A percentile compares a stretch with the other conserved stretches of the same genome.
Conservation (phyloP, 2,888 invertebrate genomes). For the Cosmia trapezina region DNA sequence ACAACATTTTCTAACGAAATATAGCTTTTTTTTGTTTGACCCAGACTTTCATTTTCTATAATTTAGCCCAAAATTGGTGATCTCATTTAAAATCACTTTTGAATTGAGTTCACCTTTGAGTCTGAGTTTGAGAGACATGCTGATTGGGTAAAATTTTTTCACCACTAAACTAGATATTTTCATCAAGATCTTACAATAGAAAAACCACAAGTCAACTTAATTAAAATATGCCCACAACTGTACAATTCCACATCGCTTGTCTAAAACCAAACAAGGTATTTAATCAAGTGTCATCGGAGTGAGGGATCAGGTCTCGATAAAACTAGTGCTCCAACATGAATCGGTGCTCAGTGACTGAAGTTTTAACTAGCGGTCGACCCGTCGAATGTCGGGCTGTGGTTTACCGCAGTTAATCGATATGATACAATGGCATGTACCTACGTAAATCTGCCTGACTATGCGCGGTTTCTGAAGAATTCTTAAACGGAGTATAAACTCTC, state of each 20-base stretch:
- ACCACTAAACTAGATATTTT: neutral
- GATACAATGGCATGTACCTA: constrained; percentile 7
- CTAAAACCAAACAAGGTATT: constrained; percentile 20
- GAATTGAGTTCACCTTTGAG: no score
- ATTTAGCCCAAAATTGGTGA: no score
- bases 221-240: neutral
- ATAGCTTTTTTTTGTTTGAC: no score
- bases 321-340: constrained; percentile 16
- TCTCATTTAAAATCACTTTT: no score
- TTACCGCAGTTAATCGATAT: constrained; percentile 12
- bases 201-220: neutral
- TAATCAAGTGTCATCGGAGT: constrained; percentile 12
- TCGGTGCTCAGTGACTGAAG: constrained; percentile 22
- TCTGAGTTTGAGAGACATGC: no score
- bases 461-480: no score
- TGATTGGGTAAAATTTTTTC: neutral
- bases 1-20: no score
- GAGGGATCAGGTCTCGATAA: constrained; percentile 17
- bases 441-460: neutral
- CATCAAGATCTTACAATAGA: neutral
- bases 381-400: constrained; percentile 15
- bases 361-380: constrained; percentile 38
- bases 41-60: no score
- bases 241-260: neutral
- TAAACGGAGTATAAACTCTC: no score